Percentiles rank a stretch among this genome's conserved stretches.
phyloP scores from a whole-genome alignment of 2,797 vertebrate genomes.

The Poeciliopsis presidionis region DNA sequence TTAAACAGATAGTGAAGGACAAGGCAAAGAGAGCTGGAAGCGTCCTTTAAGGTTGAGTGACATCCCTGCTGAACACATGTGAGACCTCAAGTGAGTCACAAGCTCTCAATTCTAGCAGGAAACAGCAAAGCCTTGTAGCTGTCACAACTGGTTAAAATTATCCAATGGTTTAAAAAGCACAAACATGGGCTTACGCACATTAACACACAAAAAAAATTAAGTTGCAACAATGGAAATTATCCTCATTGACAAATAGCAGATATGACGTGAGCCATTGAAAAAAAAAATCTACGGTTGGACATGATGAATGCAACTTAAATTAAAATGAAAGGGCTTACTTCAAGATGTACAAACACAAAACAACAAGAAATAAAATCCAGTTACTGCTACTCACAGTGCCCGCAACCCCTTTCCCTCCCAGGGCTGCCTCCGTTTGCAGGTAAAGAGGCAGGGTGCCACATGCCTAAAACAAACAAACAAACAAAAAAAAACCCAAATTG shows the following conservation, averaged over 20 bases:
- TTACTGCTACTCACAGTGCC: conserved; percentile 76
- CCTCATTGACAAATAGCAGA: background rate
- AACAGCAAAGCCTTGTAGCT: conserved; percentile 51
- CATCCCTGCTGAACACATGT: conserved; percentile 45
- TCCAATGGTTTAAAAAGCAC: conserved; percentile 25
- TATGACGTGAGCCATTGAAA: background rate
- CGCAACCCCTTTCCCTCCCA: conserved; percentile 62
- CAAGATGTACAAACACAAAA: background rate
- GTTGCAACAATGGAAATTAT: background rate
- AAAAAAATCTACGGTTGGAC: background rate
- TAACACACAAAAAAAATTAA: background rate
- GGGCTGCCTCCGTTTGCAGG: conserved; percentile 61
- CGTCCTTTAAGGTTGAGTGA: conserved; percentile 41
- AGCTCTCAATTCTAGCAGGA: conserved; percentile 37
- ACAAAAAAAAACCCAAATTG: background rate
- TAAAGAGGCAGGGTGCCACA: conserved; percentile 75
- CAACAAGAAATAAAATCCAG: background rate
- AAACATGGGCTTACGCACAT: background rate
- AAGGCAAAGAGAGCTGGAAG: conserved; percentile 50
- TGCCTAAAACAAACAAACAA: conserved; percentile 36
- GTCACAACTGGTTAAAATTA: conserved; percentile 48
- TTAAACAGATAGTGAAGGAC: conserved; percentile 61
- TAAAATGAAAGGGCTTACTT: background rate
- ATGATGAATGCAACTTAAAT: conserved; percentile 24
- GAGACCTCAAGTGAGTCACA: conserved; percentile 52